Base-by-base conservation (phyloP, 1,140 invertebrate genomes). In the Aplysia californica region DNA sequence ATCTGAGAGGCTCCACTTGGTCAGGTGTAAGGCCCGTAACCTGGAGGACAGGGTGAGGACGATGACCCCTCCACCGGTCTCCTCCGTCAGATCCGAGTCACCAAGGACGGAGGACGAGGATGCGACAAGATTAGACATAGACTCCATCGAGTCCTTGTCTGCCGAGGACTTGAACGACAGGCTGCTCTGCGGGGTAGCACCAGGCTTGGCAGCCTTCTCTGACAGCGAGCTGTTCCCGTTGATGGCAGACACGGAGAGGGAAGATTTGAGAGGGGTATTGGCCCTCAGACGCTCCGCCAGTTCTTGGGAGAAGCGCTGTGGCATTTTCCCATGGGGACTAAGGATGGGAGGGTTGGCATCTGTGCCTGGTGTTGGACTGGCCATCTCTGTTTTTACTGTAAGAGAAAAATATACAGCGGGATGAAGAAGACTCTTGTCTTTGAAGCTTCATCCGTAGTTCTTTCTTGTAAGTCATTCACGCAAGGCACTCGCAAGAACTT, bases 1-100 rank as follows among this genome's bases (percentile, higher is more conserved):
- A 86, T 97, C 96, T 59, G 93, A 92, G 0, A 94, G 92, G 70
- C 93, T 94, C 96, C 96, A 98, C 56, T 92, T 75, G 91, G 38
- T 91, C 90, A n/a, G 94, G 94, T 20, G 81, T 65, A 75, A 23
- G 2, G 41, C 26, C 23, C 64, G 35, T 39, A 55, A 44, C 5
- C 64, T 29, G 59, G 66, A 68, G 3, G 67, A 61, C 41, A 67
- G 33, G 10, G 50, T 75, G 18, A 68, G 29, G 0, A 73, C 77
- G 33, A 73, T 69, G 21, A 67, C 64, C 31, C 44, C 38, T 35
- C 23, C 50, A 21, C 44, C 56, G 35, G 77, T 64, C 6, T 55
- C 73, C 21, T 35, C 73, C 21, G 44, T 26, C 1, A 55, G 20
- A 18, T 38, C 56, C 0, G 41, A 18, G n/a, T 58, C 73, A 75